Evolutionary conservation across 2,888 invertebrate species (phyloP), one percentile per base, ranked within the genome.

Genomic region (Galeopsomyia nigrocyanea): DNA sequence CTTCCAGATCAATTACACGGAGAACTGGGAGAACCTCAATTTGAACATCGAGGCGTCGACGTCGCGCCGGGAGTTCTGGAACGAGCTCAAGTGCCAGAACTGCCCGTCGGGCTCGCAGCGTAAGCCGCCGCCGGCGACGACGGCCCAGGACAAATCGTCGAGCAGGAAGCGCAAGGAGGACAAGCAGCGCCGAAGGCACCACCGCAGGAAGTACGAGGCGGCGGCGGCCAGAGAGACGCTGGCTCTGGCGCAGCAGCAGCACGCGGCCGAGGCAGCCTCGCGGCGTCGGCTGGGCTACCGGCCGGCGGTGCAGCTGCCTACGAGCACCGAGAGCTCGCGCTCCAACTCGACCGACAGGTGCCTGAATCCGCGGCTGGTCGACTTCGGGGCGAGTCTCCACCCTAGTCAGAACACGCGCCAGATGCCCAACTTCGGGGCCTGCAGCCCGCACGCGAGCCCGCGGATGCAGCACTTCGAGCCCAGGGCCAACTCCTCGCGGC

Each of bases 11-110:
- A 84, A 86, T 62, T 86, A 86, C 66, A 82, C 85, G 0, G 85
- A 85, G 61, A 87, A 87, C 71, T 87, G 86, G 87, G 86, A 87
- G 69, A 86, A 82, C 64, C 72, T 86, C 3, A 86, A 85, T 73
- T 47, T 84, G 0, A 86, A 84, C 50, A 85, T 84, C 26, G 83
- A 83, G 82, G 82, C 82, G 0, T 82, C 82, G 0, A 80, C 80
- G 10, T 80, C 83, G 1, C 79, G 80, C 0, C 81, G 82, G 22
- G 85, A 86, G 65, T 86, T 86, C 70, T 86, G 86, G 86, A 80
- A 77, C 3, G 85, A 85, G 57, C 73, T 86, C 1, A 84, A 86
- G 67, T 85, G 84, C 68, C 83, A 84, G 64, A 84, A 85, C 71
- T 84, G 84, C 53, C 82, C 81, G 10, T 76, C 64, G 19, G 16